Conservation (phyloP, 2,797 vertebrate genomes). For the Pseudocheirus occidentalis region DNA sequence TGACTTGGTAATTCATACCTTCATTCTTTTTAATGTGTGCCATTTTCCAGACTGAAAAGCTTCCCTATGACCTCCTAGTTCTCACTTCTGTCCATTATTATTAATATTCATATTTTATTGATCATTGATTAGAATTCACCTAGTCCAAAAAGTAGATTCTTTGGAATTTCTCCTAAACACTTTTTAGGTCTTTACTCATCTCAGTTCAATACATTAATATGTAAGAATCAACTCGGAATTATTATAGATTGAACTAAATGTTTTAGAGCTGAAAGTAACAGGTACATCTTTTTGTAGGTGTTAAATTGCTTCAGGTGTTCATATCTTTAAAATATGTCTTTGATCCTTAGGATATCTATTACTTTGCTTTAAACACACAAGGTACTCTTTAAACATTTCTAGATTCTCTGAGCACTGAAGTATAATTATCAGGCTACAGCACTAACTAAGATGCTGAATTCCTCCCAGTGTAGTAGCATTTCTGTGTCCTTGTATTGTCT, state of each 20-base stretch:
- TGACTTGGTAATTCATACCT: not conserved
- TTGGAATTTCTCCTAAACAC: slow-evolving; percentile 11
- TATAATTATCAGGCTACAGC: slow-evolving; percentile 12
- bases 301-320: slow-evolving; percentile 38
- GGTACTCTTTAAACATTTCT: slow-evolving; percentile 1
- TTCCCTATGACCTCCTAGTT: not conserved
- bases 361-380: not conserved
- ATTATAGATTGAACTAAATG: not conserved
- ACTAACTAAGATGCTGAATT: not conserved
- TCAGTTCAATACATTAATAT: not conserved
- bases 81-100: not conserved
- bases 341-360: slow-evolving; percentile 7
- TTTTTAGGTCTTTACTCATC: not conserved
- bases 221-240: not conserved
- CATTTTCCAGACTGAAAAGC: not conserved
- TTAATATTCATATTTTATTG: no score
- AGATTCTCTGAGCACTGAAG: not conserved
- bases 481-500: slow-evolving; percentile 59
- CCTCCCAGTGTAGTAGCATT: slow-evolving; percentile 36
- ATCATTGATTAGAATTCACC: not conserved
- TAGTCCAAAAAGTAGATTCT: not conserved
- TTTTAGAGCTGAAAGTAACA: slow-evolving; percentile 6
- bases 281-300: not conserved
- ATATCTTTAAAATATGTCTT: slow-evolving; percentile 28
- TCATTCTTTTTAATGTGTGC: not conserved